Conservation (phyloP, 2,113 vertebrate species). For the Aegithalos caudatus region DNA sequence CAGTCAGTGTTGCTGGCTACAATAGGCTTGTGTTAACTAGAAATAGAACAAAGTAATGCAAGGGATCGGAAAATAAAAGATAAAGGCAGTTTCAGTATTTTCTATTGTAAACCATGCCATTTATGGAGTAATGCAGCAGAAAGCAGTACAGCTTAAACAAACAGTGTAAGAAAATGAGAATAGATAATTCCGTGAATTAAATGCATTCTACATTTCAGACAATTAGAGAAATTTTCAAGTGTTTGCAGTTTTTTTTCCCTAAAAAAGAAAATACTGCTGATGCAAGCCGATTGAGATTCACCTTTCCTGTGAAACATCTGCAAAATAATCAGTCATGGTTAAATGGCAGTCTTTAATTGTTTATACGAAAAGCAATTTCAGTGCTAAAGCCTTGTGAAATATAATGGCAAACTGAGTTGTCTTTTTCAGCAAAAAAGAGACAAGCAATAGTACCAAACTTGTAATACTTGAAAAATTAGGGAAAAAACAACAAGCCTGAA, state of each 20-base stretch:
- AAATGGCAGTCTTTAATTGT: background rate
- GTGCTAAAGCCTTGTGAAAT: background rate
- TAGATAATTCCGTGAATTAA: background rate
- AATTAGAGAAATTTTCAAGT: background rate
- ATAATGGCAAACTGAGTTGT: background rate
- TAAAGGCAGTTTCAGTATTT: conserved; percentile 22
- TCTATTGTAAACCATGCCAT: background rate
- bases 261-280: background rate
- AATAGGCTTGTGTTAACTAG: conserved; percentile 11
- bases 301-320: background rate
- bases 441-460: background rate
- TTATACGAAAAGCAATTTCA: background rate
- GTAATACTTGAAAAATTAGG: background rate
- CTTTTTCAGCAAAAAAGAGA: background rate
- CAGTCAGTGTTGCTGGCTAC: conserved; percentile 29
- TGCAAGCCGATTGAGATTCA: background rate
- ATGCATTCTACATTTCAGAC: background rate
- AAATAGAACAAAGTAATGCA: conserved; percentile 37
- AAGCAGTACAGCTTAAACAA: background rate
- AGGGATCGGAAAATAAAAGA: background rate
- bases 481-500: background rate
- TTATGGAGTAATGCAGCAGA: background rate
- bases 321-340: background rate
- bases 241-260: background rate
- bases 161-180: background rate